These are phyloP conservation scores for Anguilla obscura DNA, from an alignment of 2,797 vertebrate genomes.

Conservation along the genomic window DNA sequence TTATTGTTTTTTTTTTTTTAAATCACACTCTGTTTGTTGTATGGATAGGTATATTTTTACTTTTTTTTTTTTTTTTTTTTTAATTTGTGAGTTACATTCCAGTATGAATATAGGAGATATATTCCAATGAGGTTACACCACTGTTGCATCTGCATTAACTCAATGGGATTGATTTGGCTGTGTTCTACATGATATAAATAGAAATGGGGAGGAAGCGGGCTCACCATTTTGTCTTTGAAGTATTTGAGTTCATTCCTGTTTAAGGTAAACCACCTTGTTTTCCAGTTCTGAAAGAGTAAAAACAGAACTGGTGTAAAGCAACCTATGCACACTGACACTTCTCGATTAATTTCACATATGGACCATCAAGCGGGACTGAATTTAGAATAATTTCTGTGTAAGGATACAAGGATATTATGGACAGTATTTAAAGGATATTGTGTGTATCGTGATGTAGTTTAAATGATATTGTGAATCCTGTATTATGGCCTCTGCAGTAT, in stretches of 20 bases:
- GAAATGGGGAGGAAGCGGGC: conserved; percentile 42
- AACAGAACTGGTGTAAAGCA: not conserved
- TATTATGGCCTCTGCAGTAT: not conserved
- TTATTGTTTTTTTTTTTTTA: not conserved
- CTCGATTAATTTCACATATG: not conserved
- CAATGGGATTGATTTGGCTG: not conserved
- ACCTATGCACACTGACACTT: not conserved
- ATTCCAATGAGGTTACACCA: not conserved
- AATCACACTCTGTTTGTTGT: too few relatives aligned
- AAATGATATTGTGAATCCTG: not conserved
- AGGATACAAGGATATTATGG: not conserved
- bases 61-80: too few relatives aligned
- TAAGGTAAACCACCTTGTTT: conserved; percentile 94
- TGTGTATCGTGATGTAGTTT: not conserved
- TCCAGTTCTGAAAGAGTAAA: conserved; percentile 82
- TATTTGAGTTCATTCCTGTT: conserved; percentile 93
- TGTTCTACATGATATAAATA: not conserved
- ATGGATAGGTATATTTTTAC: too few relatives aligned
- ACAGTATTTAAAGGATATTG: not conserved
- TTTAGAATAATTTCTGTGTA: not conserved
- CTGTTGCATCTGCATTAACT: not conserved
- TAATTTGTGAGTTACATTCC: too few relatives aligned
- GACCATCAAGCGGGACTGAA: not conserved
- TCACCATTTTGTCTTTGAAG: conserved; percentile 93
- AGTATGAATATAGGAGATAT: not conserved